These are phyloP conservation scores for Philhelius pedissequus DNA, from an alignment of 2,888 invertebrate species.

Conservation along the genomic window DNA sequence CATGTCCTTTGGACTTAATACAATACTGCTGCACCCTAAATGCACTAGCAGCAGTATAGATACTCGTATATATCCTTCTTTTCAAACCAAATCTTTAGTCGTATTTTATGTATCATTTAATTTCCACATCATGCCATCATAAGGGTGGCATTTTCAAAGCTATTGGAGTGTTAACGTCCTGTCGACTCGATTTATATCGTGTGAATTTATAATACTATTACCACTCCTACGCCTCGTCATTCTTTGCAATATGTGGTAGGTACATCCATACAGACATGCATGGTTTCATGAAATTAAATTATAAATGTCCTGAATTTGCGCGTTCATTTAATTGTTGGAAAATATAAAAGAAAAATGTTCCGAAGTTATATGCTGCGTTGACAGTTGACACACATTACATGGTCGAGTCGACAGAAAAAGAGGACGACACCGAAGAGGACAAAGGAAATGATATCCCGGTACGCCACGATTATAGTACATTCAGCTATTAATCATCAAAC, in stretches of 20 bases:
- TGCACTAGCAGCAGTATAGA: background rate
- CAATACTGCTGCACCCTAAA: background rate
- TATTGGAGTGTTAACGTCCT: constrained; percentile 6
- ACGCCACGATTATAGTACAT: constrained; percentile 21
- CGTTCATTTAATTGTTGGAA: constrained; percentile 29
- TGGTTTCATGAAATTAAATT: constrained; percentile 39
- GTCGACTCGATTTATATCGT: constrained; percentile 25
- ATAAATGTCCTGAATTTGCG: constrained; percentile 7
- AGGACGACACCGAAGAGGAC: background rate
- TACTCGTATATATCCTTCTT: background rate
- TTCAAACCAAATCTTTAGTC: background rate
- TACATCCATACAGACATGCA: background rate
- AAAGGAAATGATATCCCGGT: background rate
- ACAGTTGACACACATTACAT: constrained; percentile 31
- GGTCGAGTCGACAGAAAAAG: background rate
- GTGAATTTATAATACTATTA: background rate
- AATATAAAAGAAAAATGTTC: background rate
- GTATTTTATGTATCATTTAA: constrained; percentile 22
- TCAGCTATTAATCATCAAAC: background rate
- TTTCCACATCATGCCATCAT: constrained; percentile 10
- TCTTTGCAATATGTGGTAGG: background rate
- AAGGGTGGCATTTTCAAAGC: constrained; percentile 19
- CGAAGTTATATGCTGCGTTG: constrained; percentile 9
- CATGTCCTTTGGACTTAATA: background rate
- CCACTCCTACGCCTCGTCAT: background rate